Conservation (phyloP, 2,113 vertebrate genomes). For the Pelodiscus sinensis region DNA sequence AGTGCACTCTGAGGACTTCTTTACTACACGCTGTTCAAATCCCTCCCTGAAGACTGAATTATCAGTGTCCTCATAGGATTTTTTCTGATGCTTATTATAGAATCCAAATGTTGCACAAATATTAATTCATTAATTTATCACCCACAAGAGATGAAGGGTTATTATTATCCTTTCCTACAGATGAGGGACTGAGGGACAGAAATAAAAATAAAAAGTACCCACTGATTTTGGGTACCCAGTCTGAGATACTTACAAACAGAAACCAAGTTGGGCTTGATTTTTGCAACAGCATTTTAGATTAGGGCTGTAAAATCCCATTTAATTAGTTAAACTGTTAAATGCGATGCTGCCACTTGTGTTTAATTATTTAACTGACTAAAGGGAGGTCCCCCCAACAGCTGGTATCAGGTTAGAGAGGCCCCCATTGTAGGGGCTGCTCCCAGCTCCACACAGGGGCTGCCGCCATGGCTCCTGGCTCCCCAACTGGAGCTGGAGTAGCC, state of each 20-base stretch:
- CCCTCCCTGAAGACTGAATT: conserved; percentile 53
- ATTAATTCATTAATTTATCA: conserved; percentile 38
- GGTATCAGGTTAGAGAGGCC: too few relatives aligned
- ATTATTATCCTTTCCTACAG: conserved; percentile 46
- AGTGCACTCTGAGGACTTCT: conserved; percentile 31
- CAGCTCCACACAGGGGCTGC: too few relatives aligned
- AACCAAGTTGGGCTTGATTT: background rate
- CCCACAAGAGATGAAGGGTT: conserved; percentile 49
- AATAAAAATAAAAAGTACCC: conserved; percentile 36
- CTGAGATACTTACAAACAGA: background rate
- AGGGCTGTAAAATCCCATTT: too few relatives aligned
- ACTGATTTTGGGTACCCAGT: background rate
- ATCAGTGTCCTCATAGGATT: conserved; percentile 55
- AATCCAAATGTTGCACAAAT: conserved; percentile 60
- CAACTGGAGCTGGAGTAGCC: too few relatives aligned
- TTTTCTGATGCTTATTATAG: conserved; percentile 56
- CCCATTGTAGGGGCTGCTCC: too few relatives aligned
- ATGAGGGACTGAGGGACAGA: conserved; percentile 45
- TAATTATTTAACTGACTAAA: too few relatives aligned
- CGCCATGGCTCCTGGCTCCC: too few relatives aligned
- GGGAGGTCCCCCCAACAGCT: too few relatives aligned
- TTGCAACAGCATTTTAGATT: too few relatives aligned
- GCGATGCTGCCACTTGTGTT: too few relatives aligned
- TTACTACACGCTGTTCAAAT: conserved; percentile 56
- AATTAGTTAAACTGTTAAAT: too few relatives aligned